Evolutionary conservation across 2,113 vertebrate species (phyloP).

Genomic region (Zosterops japonicus): DNA sequence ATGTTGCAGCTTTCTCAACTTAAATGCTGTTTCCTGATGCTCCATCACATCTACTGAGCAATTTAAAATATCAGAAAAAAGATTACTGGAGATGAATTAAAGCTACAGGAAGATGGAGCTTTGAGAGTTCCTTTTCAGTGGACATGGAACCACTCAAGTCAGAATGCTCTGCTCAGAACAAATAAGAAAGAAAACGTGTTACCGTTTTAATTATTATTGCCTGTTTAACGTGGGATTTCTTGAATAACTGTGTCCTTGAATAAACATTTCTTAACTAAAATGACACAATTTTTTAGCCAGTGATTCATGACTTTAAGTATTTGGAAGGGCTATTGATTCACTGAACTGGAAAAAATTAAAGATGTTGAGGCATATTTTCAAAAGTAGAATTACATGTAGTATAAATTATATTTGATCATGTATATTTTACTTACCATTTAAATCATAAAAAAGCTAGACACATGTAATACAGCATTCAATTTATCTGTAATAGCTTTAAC

Average conservation of each 20-base stretch:
- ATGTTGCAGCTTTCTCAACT: neutral
- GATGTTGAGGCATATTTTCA: slow-evolving; percentile 25
- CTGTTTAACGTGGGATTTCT: neutral
- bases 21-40: neutral
- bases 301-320: slow-evolving; percentile 65
- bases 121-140: neutral
- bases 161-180: neutral
- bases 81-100: neutral
- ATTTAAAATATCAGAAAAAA: neutral
- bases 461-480: neutral
- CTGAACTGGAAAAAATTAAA: slow-evolving; percentile 45
- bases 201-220: neutral
- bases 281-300: slow-evolving; percentile 41
- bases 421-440: neutral
- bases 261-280: slow-evolving; percentile 51
- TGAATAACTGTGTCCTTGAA: slow-evolving; percentile 21
- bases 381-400: slow-evolving; percentile 23
- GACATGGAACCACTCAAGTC: neutral
- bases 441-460: neutral
- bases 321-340: slow-evolving; percentile 59
- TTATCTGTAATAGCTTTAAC: neutral
- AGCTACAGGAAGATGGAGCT: neutral
- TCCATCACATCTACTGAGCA: neutral
- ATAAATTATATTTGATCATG: neutral
- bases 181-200: neutral